Evolutionary conservation across 2,888 invertebrate genomes (phyloP).

Genomic region (Amiota mariae): DNA sequence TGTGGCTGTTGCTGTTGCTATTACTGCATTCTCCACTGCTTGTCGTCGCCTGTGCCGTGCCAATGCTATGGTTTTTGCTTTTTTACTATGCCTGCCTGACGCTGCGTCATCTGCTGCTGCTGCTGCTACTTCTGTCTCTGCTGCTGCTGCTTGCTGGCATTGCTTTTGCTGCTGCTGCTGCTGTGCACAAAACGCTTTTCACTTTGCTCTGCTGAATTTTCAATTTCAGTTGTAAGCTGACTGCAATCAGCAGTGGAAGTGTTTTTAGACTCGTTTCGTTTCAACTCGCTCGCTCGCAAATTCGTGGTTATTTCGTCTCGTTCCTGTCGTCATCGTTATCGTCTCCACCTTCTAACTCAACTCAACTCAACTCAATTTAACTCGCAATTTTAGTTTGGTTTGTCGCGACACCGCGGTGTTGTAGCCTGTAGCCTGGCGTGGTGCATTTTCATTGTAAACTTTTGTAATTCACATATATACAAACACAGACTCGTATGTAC

Average conservation of each 20-base stretch:
- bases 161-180: constrained; percentile 45
- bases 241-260: constrained; percentile 72
- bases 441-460: constrained; percentile 3
- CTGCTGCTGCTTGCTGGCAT: constrained; percentile 38
- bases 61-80: neutral
- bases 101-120: constrained; percentile 31
- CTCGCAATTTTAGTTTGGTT: neutral
- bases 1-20: constrained; percentile 32
- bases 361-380: neutral
- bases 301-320: constrained; percentile 36
- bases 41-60: constrained; percentile 36
- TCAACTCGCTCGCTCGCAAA: constrained; percentile 30
- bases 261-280: constrained; percentile 35
- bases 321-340: neutral
- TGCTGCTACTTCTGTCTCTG: constrained; percentile 23
- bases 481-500: neutral
- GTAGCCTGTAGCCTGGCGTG: constrained; percentile 3
- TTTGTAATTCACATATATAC: neutral
- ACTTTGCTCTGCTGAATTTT: constrained; percentile 71
- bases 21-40: constrained; percentile 41
- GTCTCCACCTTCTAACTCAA: neutral
- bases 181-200: constrained; percentile 63
- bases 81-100: constrained; percentile 33
- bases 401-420: constrained; percentile 5
- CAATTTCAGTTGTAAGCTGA: constrained; percentile 72